Evolutionary conservation across 2,113 vertebrate species (phyloP).

Genomic region (Gymnarchus niloticus): DNA sequence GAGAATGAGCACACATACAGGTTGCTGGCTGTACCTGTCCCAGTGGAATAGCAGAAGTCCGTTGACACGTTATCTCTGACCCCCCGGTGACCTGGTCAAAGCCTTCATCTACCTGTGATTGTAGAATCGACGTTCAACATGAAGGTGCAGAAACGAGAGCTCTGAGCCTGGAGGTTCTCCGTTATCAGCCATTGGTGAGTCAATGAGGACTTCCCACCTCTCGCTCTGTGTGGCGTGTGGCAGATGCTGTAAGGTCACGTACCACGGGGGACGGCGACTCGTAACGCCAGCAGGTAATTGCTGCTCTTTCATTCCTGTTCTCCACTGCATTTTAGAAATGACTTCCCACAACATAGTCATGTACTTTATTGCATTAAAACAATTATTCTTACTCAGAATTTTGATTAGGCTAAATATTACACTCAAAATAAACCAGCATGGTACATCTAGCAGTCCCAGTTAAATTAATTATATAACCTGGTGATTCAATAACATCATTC

Average conservation of each 20-base stretch:
- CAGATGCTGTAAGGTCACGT: not conserved
- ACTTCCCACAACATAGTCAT: not conserved
- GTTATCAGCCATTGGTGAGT: not conserved
- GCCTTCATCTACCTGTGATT: not conserved
- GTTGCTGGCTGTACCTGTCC: not conserved
- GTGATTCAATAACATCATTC: not conserved
- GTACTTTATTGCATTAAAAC: not conserved
- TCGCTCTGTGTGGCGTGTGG: not conserved
- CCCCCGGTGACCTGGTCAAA: not conserved
- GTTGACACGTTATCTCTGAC: not conserved
- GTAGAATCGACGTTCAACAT: not conserved
- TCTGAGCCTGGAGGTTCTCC: not conserved
- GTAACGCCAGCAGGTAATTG: not conserved
- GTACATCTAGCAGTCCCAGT: not conserved
- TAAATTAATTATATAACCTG: not conserved
- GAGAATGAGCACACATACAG: not conserved
- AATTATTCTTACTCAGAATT: conserved; percentile 10
- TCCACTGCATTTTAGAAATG: conserved; percentile 6
- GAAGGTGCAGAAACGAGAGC: not conserved
- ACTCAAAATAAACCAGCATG: not conserved
- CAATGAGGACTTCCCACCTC: not conserved
- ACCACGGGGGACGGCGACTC: too few relatives aligned
- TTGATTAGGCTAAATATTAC: not conserved
- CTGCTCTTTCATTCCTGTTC: not conserved
- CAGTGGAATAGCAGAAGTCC: not conserved